Base-by-base conservation (phyloP, 2,888 invertebrate genomes). In the Mesoligia furuncula region DNA sequence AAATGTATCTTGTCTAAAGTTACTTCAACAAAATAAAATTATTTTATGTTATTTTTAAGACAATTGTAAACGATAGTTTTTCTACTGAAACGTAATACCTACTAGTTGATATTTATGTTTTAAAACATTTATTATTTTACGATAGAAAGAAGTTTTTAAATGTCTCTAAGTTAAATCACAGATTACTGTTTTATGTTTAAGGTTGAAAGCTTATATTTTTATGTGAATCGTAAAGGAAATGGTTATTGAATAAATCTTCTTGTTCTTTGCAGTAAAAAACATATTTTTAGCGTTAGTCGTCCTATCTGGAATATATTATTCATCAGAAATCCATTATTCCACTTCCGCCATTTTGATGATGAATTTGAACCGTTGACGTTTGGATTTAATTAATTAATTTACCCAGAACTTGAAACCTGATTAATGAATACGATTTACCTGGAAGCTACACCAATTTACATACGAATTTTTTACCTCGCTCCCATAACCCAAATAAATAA, bases 401-500 rank as follows among this genome's bases (percentile, higher is more conserved):
- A 51, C 42, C 11, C 15, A 45, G 9, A 62, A 73, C 48, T 74
- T 69, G 42, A 73, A 85, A 67, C 39, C 65, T 15, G 65, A 79
- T 68, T 51, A 7, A 51, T n/a, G 9, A 77, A 66, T 51, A 77
- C 64, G 64, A 36, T 66, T 65, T 78, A 57, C 66, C 45, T 31
- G 69, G 45, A 66, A 67, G n/a, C 24, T 36, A 36, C 20, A 27
- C 13, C 59, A 83, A 69, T 77, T 76, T 54, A 36, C n/a, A 45
- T 74, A 45, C 7, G 17, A 24, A 27, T 4, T 65, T 39, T 66
- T 59, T 61, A 39, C 70, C 31, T 73, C 64, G 45, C 57, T 76
- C 64, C 42, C 48, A 7, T 83, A 83, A 78, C 79, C 79, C 61
- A 86, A 86, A 84, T 83, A 83, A 74, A 62, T 57, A 42, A 73